Evolutionary conservation across 1,140 invertebrate species (phyloP), one percentile per base, ranked within the genome.

Genomic region (Schlechtendalia chinensis): DNA sequence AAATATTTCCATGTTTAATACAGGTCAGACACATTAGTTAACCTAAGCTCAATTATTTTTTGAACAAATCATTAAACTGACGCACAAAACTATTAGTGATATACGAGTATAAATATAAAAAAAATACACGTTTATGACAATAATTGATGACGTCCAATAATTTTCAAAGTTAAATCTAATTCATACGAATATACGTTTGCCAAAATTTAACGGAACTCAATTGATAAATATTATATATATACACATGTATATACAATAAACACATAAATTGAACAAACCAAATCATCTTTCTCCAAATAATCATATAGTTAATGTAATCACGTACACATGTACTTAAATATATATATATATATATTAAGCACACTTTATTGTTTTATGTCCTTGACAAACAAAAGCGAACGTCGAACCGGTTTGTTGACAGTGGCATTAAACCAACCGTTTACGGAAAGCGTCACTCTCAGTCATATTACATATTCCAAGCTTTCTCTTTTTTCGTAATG

Each of bases 381-480:
- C 75, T 79, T 79, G 75, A 79, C 75, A 79, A 79, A 79, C 75
- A 79, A 79, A 79, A 79, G 58, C 56, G 58, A 59, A 79, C 56
- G 75, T 79, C 75, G 75, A 61, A 79, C 75, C 75, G 75, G 75
- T 79, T 79, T 79, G 75, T 79, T 79, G 75, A 79, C 75, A 79
- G 75, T 79, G 75, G 75, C 75, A 79, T 79, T 79, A 79, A 79
- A 79, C 75, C 1, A 54, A 63, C 75, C 75, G 75, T 79, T 79
- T 79, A 79, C 75, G 75, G 75, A 79, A 79, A 79, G 75, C 75
- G 75, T 79, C 58, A 79, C 39, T 61, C 56, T 39, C 72, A 58
- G 54, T 75, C 6, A 74, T 59, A 75, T 72, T 54, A 69, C 67
- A 69, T 69, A 69, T 69, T 69, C 53, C 5, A 19, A 19, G 58